Conservation (phyloP, 2,888 invertebrate genomes). For the Creontiades dilutus region DNA sequence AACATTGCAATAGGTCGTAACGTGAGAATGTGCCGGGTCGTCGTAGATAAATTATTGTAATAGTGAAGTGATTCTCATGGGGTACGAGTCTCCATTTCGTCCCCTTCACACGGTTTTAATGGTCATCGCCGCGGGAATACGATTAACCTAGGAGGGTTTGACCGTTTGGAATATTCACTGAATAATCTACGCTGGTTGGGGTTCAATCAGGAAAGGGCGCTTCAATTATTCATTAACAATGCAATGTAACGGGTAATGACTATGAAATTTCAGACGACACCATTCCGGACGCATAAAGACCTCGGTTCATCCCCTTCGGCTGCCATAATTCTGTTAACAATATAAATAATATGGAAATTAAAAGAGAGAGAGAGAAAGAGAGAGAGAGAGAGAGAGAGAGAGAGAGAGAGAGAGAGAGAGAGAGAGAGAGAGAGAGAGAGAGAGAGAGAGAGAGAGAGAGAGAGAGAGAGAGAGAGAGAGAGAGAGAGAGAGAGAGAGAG, state of each 20-base stretch:
- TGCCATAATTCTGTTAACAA: background rate
- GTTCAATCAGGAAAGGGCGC: background rate
- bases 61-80: background rate
- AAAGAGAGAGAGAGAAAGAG: background rate
- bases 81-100: background rate
- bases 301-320: too few relatives aligned
- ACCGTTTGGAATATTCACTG: slow-evolving; percentile 6
- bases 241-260: background rate
- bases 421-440: too few relatives aligned
- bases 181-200: background rate
- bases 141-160: background rate
- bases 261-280: background rate
- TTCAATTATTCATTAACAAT: background rate
- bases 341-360: background rate
- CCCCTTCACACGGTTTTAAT: slow-evolving; percentile 13
- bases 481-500: too few relatives aligned
- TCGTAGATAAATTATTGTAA: too few relatives aligned
- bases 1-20: too few relatives aligned
- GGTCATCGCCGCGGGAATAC: background rate
- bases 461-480: too few relatives aligned
- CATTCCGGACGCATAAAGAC: background rate
- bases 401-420: too few relatives aligned
- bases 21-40: too few relatives aligned
- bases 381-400: too few relatives aligned
- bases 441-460: too few relatives aligned